Conservation (phyloP, 2,797 vertebrate genomes). For the Argya squamiceps region DNA sequence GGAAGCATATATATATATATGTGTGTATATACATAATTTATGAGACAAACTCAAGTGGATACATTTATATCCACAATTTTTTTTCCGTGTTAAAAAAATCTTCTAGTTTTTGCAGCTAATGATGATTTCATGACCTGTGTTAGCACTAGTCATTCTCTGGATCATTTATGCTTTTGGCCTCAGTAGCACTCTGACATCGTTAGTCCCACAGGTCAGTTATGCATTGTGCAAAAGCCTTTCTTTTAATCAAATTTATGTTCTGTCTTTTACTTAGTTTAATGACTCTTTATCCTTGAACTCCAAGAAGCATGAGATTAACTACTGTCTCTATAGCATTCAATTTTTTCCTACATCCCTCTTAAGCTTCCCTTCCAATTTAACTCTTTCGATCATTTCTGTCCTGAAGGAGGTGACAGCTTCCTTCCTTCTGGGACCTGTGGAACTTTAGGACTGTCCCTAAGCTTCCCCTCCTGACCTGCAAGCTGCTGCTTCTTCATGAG, state of each 20-base stretch:
- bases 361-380: background rate
- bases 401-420: background rate
- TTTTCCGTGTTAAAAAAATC: background rate
- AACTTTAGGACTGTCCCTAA: background rate
- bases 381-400: background rate
- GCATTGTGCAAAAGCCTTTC: background rate
- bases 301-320: background rate
- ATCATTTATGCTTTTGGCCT: background rate
- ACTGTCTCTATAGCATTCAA: background rate
- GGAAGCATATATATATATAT: background rate
- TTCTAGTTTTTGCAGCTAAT: background rate
- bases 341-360: background rate
- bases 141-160: background rate
- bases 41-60: background rate
- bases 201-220: background rate
- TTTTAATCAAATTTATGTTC: conserved; percentile 8
- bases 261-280: background rate
- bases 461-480: background rate
- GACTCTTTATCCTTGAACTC: background rate
- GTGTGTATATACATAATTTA: background rate
- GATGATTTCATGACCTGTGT: background rate
- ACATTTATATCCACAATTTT: background rate
- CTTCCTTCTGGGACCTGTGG: background rate
- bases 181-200: background rate
- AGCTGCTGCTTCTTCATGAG: background rate